A percentile compares a stretch with the other conserved stretches of the same genome.
phyloP scores from a whole-genome alignment of 2,797 vertebrate genomes.

The Fundulus diaphanus region DNA sequence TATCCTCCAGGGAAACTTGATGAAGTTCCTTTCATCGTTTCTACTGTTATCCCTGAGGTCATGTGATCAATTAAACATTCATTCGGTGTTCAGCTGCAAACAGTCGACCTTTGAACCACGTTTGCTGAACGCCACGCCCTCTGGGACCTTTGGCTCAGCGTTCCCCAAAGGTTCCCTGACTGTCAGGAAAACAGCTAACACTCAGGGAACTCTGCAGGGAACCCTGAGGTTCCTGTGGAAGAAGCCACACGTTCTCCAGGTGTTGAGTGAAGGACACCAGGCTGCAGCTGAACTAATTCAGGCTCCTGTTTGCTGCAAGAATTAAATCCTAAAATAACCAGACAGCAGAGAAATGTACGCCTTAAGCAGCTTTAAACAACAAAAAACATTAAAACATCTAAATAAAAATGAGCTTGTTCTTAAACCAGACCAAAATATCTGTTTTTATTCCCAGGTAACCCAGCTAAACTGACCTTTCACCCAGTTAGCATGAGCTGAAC shows the following conservation, averaged over 20 bases:
- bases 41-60: not conserved
- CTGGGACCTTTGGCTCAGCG: not conserved
- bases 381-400: too few relatives aligned
- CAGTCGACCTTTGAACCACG: not conserved
- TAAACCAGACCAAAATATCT: too few relatives aligned
- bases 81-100: not conserved
- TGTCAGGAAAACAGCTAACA: not conserved
- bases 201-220: not conserved
- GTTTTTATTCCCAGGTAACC: not conserved
- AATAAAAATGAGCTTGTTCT: too few relatives aligned
- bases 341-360: too few relatives aligned
- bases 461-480: conserved; percentile 51
- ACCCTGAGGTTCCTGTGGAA: too few relatives aligned
- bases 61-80: not conserved
- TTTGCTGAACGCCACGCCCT: not conserved
- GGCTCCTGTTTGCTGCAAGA: too few relatives aligned
- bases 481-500: conserved; percentile 31
- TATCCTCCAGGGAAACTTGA: too few relatives aligned
- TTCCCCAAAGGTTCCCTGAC: not conserved
- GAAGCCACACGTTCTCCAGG: too few relatives aligned
- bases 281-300: too few relatives aligned
- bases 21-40: not conserved
- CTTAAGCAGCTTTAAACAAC: too few relatives aligned
- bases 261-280: too few relatives aligned
- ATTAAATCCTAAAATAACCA: too few relatives aligned